These are phyloP conservation scores for Dicentrarchus labrax DNA, from an alignment of 2,113 vertebrate genomes.

Conservation along the genomic window DNA sequence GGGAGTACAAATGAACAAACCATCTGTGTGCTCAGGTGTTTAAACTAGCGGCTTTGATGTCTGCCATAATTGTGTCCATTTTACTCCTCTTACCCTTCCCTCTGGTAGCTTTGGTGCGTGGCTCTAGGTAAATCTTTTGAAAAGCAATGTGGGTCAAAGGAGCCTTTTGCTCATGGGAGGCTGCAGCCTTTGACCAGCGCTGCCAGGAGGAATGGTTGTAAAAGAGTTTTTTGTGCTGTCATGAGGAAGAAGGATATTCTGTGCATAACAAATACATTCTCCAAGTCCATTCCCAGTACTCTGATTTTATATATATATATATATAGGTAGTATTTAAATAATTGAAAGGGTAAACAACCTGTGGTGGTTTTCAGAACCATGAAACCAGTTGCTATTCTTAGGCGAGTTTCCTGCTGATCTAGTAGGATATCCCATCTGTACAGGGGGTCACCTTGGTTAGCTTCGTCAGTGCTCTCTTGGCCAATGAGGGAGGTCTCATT, in stretches of 20 bases:
- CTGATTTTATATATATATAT: slow-evolving; percentile 19
- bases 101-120: slow-evolving; percentile 18
- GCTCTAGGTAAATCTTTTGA: slow-evolving; percentile 61
- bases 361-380: slow-evolving; percentile 43
- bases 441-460: slow-evolving; percentile 59
- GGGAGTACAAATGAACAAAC: slow-evolving; percentile 28
- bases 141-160: slow-evolving; percentile 66
- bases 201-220: slow-evolving; percentile 41
- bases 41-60: slow-evolving; percentile 14
- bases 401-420: slow-evolving; percentile 60
- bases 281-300: not conserved
- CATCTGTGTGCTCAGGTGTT: slow-evolving; percentile 33
- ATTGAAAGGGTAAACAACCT: slow-evolving; percentile 64
- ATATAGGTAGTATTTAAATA: slow-evolving; percentile 72
- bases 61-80: slow-evolving; percentile 35
- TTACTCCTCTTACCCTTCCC: slow-evolving; percentile 26
- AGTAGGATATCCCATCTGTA: slow-evolving; percentile 39
- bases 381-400: slow-evolving; percentile 50
- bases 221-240: slow-evolving; percentile 46
- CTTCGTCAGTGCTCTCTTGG: slow-evolving; percentile 17
- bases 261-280: slow-evolving; percentile 58
- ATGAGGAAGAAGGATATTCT: slow-evolving; percentile 39
- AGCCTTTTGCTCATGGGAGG: slow-evolving; percentile 41
- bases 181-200: slow-evolving; percentile 56
- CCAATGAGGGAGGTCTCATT: slow-evolving; percentile 16